A percentile compares a stretch with the other conserved stretches of the same genome.
Conservation (phyloP, 2,888 invertebrate species). For the Oxytorus armatus region DNA sequence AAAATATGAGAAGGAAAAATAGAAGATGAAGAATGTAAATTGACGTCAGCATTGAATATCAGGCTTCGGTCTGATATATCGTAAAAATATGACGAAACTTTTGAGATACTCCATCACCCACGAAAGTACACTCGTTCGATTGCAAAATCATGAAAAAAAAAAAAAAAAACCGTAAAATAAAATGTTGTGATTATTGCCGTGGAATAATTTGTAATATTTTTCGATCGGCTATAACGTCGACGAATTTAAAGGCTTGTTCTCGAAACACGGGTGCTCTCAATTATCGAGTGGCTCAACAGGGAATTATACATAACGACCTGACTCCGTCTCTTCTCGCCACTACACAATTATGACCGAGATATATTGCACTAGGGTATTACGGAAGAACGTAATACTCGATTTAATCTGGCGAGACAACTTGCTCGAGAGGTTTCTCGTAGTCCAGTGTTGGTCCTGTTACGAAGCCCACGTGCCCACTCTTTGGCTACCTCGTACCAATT, state of each 20-base stretch:
- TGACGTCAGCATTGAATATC: no score
- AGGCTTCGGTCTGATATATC: no score
- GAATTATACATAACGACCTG: background rate
- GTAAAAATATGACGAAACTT: no score
- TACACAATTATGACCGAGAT: conserved; percentile 4
- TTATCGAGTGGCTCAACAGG: background rate
- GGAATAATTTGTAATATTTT: no score
- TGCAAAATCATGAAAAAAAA: no score
- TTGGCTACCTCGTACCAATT: conserved; percentile 36
- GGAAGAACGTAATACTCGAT: conserved; percentile 59
- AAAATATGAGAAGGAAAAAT: no score
- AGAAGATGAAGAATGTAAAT: no score
- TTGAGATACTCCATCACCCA: no score
- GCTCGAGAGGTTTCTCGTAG: conserved; percentile 64
- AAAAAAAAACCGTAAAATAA: no score
- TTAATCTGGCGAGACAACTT: conserved; percentile 72
- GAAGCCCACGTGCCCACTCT: conserved; percentile 45
- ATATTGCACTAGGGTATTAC: conserved; percentile 27
- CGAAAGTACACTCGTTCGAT: no score
- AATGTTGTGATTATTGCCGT: no score
- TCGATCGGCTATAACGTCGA: background rate
- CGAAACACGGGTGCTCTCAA: background rate
- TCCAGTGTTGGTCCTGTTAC: conserved; percentile 58
- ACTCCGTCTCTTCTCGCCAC: conserved; percentile 3
- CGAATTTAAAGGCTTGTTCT: background rate